Percentiles rank a stretch among this genome's conserved stretches.
Conservation (phyloP, 2,888 invertebrate species). For the Merodon equestris region DNA sequence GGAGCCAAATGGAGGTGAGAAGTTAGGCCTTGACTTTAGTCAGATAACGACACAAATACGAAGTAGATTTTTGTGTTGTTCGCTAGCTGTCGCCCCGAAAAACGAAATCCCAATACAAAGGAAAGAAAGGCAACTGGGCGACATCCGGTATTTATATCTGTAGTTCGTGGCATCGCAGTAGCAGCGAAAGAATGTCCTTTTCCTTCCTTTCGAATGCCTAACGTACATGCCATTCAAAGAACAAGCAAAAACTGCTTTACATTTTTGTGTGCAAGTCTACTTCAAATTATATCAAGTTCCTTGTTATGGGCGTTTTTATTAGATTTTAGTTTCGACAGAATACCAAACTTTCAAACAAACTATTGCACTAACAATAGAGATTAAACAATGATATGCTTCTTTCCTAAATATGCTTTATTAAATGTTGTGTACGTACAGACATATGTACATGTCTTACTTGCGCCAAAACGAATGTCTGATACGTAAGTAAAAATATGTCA, state of each 20-base stretch:
- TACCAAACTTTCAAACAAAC: too few relatives aligned
- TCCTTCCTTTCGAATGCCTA: too few relatives aligned
- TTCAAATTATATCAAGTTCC: conserved; percentile 51
- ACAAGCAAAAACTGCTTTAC: conserved; percentile 22
- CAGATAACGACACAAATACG: conserved; percentile 51
- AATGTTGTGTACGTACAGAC: too few relatives aligned
- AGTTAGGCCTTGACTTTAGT: conserved; percentile 54
- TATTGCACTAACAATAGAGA: too few relatives aligned
- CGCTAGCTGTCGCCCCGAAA: conserved; percentile 15
- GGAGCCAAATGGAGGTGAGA: background rate
- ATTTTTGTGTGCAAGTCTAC: conserved; percentile 42
- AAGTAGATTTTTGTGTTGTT: conserved; percentile 32
- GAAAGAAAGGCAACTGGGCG: conserved; percentile 56
- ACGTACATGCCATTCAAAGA: conserved; percentile 2
- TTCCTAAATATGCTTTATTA: too few relatives aligned
- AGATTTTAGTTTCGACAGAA: conserved; percentile 36
- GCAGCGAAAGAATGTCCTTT: conserved; percentile 31
- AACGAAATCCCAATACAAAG: conserved; percentile 17
- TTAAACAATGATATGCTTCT: too few relatives aligned
- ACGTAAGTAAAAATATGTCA: too few relatives aligned
- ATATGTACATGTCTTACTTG: too few relatives aligned
- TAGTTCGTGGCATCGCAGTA: conserved; percentile 3
- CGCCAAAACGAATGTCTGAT: too few relatives aligned
- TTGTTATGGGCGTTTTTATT: conserved; percentile 63
- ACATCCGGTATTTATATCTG: conserved; percentile 58